Evolutionary conservation across 1,140 invertebrate genomes (phyloP), one percentile per base, ranked within the genome.

Genomic region (Marisa cornuarietis): DNA sequence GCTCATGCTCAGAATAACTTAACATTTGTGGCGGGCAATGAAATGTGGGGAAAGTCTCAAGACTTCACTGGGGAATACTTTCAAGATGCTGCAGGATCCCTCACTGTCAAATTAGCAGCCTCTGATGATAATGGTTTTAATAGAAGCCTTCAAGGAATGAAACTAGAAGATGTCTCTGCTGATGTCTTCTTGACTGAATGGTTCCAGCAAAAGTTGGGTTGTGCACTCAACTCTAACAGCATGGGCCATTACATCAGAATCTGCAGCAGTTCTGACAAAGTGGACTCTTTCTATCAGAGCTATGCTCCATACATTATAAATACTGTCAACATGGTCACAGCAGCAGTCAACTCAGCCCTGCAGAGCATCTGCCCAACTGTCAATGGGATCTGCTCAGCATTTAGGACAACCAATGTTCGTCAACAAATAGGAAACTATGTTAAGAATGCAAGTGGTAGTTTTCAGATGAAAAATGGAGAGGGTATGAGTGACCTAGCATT

Each of bases 161-260:
- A 42, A 11, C 49, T 79, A 18, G 81, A 80, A 62, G 81, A 79
- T 0, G 82, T 84, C 26, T 31, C n/a, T 11, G 63, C 26, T 0
- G 71, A 83, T 51, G 54, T 77, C 20, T 82, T 83, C 58, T 85
- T 89, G 71, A 79, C 77, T 1, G 84, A 88, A 69, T 87, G 85
- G 87, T 90, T 88, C 75, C 82, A 90, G 80, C 62, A 81, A 49
- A 79, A 84, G 2, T 82, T 81, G 63, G 78, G 85, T 51, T 90
- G 89, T 79, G 88, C 86, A 65, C 66, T 90, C 10, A 80, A 84
- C 74, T 82, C 84, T 14, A 69, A 69, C n/a, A 83, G 79, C 49
- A 66, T 76, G 24, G 82, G 84, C 5, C 62, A 69, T 20, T 89
- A 88, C 62, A 69, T 68, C 20, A 79, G 49, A 5, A 71, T 79